Evolutionary conservation across 2,113 vertebrate species (phyloP).

Genomic region (Alaudala cheleensis): DNA sequence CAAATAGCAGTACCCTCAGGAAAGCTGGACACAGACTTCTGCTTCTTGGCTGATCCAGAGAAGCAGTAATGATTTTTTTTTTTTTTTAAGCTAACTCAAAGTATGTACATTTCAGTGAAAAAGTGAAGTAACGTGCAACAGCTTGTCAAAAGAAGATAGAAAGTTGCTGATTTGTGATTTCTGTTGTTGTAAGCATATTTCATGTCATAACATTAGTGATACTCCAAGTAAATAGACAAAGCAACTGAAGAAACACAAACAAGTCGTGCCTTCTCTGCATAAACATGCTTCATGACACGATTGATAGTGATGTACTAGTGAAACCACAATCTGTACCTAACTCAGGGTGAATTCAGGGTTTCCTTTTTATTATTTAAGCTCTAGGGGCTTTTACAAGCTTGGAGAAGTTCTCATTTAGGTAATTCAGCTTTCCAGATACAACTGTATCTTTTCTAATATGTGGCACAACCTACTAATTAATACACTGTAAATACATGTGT

Average conservation of each 20-base stretch:
- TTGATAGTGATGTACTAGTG: background rate
- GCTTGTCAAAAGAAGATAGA: background rate
- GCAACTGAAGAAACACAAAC: background rate
- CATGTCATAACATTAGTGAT: background rate
- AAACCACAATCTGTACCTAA: background rate
- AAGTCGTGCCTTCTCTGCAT: background rate
- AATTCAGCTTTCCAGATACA: background rate
- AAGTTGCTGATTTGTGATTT: background rate
- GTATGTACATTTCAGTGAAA: background rate
- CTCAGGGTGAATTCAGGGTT: background rate
- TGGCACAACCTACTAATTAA: background rate
- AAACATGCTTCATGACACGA: background rate
- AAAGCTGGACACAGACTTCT: background rate
- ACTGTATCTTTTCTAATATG: background rate
- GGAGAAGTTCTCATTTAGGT: background rate
- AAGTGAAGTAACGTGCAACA: background rate
- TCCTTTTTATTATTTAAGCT: background rate
- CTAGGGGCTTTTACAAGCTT: background rate
- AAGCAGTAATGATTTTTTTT: background rate
- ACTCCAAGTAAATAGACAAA: background rate
- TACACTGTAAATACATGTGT: no score
- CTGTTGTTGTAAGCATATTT: background rate
- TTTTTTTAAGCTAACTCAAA: background rate
- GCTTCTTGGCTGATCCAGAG: background rate
- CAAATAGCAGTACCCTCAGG: background rate